Base-by-base conservation (phyloP, 2,113 vertebrate species). In the Corydoras sp. region DNA sequence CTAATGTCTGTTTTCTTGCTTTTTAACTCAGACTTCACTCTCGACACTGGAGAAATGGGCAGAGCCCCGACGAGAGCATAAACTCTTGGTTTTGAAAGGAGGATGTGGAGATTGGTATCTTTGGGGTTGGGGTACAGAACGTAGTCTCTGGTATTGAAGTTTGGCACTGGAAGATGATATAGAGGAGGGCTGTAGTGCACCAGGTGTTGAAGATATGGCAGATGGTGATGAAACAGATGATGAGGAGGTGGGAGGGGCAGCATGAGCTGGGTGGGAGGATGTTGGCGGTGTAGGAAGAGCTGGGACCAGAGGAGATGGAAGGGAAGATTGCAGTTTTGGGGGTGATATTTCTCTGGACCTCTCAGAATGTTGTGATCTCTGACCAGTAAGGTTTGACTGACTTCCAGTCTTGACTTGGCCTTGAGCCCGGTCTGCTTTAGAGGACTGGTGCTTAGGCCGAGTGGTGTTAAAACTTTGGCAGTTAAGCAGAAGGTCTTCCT, bases 31-130 rank as follows among this genome's bases (percentile, higher is more conserved):
- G 83, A 96, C 94, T 81, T 96, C 94, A 0, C 93, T 95, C 84
- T 96, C 94, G 74, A 96, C 90, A 35, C 94, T 96, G 81, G 94
- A 95, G 81, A 95, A 96, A 80, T 96, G 93, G 65, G 93, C 92
- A 1, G 94, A 95, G 68, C 91, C 93, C 68, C 93, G 85, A 71
- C 93, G 89, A 0, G 92, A 93, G 83, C 92, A 92, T 80, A 96
- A 86, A 84, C 90, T 92, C 86, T 89, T 89, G 85, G 87, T 81
- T 86, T 91, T 91, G 58, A 91, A 85, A 59, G 90, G 89, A 77
- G 87, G 80, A 76, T 89, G 90, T 31, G 90, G 89, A 15, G 90
- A 89, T 43, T 88, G 89, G 75, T 88, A 89, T 73, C 89, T 84
- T 80, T 87, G 87, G 53, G 89, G 80, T 63, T 86, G 89, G 18